phyloP scores from a whole-genome alignment of 1,140 invertebrate genomes.

The Drosophila ambigua region DNA sequence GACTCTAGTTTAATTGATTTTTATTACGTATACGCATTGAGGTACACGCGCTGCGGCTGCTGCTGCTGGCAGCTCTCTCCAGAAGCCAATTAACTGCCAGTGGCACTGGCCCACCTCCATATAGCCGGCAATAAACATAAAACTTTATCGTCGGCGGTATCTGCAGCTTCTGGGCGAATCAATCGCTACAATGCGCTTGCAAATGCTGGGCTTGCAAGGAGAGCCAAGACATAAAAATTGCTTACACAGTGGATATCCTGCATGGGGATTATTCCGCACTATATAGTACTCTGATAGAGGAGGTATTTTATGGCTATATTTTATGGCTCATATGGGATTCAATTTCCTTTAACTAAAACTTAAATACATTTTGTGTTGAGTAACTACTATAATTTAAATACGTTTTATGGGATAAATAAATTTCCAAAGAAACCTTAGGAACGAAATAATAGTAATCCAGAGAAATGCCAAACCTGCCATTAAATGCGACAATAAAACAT shows the following conservation, averaged over 20 bases:
- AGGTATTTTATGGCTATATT: slow-evolving; percentile 23
- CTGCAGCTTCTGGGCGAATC: slow-evolving; percentile 50
- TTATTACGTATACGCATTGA: slow-evolving; percentile 55
- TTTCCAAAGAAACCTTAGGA: no score
- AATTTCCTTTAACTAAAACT: slow-evolving; percentile 3
- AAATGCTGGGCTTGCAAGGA: slow-evolving; percentile 19
- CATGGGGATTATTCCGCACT: slow-evolving; percentile 11
- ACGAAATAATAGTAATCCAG: no score
- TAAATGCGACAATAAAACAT: no score
- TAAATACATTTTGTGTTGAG: slow-evolving; percentile 21
- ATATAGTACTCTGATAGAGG: background rate
- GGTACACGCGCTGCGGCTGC: slow-evolving; percentile 10
- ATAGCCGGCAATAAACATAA: slow-evolving; percentile 42
- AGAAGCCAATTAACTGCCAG: slow-evolving; percentile 36
- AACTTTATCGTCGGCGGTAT: slow-evolving; percentile 54
- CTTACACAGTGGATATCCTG: background rate
- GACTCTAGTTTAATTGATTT: slow-evolving; percentile 57
- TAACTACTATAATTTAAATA: background rate
- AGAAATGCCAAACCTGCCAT: no score
- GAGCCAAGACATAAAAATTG: slow-evolving; percentile 3
- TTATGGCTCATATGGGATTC: slow-evolving; percentile 29
- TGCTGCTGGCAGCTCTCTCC: background rate
- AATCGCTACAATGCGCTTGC: slow-evolving; percentile 46
- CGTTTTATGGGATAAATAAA: no score
- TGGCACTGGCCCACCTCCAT: background rate